Conservation (phyloP, 1,140 invertebrate species). For the Lordiphosa clarofinis region DNA sequence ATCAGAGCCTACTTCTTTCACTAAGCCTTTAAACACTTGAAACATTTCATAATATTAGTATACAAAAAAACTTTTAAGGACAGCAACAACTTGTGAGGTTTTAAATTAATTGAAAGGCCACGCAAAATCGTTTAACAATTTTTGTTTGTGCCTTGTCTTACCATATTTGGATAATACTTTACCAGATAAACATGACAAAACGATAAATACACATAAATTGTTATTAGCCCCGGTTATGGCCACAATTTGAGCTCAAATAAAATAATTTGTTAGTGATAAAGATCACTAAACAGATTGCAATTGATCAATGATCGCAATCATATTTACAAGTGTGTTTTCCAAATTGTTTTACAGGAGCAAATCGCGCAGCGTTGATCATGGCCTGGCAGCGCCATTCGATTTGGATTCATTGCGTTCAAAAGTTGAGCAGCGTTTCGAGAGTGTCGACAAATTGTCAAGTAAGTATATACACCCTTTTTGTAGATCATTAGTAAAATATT, state of each 20-base stretch:
- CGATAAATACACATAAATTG: constrained; percentile 68
- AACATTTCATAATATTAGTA: too few relatives aligned
- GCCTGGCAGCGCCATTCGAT: constrained; percentile 89
- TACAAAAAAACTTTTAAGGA: constrained; percentile 32
- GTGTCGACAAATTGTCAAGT: constrained; percentile 84
- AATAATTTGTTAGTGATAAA: constrained; percentile 73
- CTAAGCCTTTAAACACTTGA: too few relatives aligned
- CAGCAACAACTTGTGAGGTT: constrained; percentile 1
- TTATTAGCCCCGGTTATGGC: constrained; percentile 71
- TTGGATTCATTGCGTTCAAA: constrained; percentile 89
- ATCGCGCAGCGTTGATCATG: constrained; percentile 93
- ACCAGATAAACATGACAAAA: constrained; percentile 9
- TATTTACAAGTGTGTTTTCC: constrained; percentile 33
- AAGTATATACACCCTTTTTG: constrained; percentile 39
- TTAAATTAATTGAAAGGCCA: background rate
- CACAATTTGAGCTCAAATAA: constrained; percentile 56
- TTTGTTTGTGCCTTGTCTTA: constrained; percentile 32
- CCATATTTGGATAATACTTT: constrained; percentile 33
- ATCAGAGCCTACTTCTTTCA: too few relatives aligned
- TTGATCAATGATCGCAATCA: constrained; percentile 33
- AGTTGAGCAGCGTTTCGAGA: constrained; percentile 90
- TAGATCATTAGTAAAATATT: too few relatives aligned
- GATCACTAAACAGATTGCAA: constrained; percentile 47
- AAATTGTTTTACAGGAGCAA: constrained; percentile 86
- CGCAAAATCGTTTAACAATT: constrained; percentile 31